Evolutionary conservation across 2,797 vertebrate species (phyloP).

Genomic region (Chiloscyllium punctatum): DNA sequence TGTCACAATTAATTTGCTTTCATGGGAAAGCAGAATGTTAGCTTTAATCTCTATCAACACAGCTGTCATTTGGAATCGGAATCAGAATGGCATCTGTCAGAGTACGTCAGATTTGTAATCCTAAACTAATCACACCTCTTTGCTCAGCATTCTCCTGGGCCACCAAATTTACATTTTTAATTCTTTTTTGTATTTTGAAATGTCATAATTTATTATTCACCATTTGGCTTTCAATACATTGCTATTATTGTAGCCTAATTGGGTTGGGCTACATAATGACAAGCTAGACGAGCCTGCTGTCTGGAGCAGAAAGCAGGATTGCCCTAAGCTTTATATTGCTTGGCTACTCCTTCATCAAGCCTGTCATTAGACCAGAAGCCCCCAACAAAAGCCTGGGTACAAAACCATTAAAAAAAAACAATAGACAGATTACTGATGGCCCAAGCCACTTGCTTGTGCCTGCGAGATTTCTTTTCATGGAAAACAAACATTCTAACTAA

Average conservation of each 20-base stretch:
- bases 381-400: not conserved
- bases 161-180: conserved; percentile 26
- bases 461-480: not conserved
- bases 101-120: conserved; percentile 19
- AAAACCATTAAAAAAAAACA: not conserved
- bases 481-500: not conserved
- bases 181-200: conserved; percentile 36
- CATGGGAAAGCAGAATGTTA: conserved; percentile 36
- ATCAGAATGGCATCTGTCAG: conserved; percentile 38
- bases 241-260: conserved; percentile 32
- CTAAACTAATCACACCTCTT: conserved; percentile 38
- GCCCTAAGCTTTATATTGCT: not conserved
- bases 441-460: not conserved
- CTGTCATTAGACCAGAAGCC: not conserved
- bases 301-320: not conserved
- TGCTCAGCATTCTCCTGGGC: conserved; percentile 8
- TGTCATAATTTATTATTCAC: conserved; percentile 38
- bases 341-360: not conserved
- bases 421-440: not conserved
- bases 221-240: conserved; percentile 15
- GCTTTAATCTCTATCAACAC: conserved; percentile 38
- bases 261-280: not conserved
- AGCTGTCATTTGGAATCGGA: conserved; percentile 34
- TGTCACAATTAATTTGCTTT: conserved; percentile 39
- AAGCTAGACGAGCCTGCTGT: too few species aligned